These are phyloP conservation scores for Ophioninae sp. DNA, from an alignment of 2,888 invertebrate genomes.

Conservation along the genomic window DNA sequence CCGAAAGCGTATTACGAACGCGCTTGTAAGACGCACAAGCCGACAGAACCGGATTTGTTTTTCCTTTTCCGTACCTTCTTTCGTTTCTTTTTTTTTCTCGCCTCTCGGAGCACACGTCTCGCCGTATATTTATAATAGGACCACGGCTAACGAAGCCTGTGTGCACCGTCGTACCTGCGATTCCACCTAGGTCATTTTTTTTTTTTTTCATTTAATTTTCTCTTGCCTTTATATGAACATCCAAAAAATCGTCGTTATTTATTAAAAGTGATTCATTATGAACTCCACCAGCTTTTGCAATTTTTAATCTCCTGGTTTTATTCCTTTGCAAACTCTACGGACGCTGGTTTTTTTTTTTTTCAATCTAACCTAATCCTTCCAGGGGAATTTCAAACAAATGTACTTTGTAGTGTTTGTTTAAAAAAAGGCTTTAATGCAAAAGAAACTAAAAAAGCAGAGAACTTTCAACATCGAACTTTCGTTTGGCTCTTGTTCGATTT, in stretches of 20 bases:
- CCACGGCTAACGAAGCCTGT: constrained; percentile 29
- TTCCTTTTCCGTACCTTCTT: constrained; percentile 4
- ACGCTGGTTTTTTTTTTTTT: too few relatives aligned
- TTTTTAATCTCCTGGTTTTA: too few relatives aligned
- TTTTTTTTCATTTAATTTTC: neutral
- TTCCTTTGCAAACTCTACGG: too few relatives aligned
- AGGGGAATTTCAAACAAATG: too few relatives aligned
- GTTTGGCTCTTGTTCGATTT: too few relatives aligned
- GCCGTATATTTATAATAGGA: constrained; percentile 19
- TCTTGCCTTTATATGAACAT: neutral
- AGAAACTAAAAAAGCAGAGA: too few relatives aligned
- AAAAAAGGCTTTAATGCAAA: too few relatives aligned
- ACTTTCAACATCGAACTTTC: too few relatives aligned
- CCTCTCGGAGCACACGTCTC: constrained; percentile 4
- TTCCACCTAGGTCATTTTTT: neutral
- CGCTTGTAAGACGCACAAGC: neutral
- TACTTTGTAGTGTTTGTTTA: too few relatives aligned
- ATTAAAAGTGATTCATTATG: too few relatives aligned
- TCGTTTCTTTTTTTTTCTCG: constrained; percentile 3
- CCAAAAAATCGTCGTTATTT: neutral
- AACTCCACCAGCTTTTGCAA: too few relatives aligned
- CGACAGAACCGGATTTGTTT: constrained; percentile 2
- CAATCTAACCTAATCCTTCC: too few relatives aligned
- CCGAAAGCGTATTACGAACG: constrained; percentile 1
- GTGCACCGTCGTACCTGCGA: neutral